Evolutionary conservation across 2,888 invertebrate species (phyloP), one percentile per base, ranked within the genome.

Genomic region (Drosophila nr. perissopoda): DNA sequence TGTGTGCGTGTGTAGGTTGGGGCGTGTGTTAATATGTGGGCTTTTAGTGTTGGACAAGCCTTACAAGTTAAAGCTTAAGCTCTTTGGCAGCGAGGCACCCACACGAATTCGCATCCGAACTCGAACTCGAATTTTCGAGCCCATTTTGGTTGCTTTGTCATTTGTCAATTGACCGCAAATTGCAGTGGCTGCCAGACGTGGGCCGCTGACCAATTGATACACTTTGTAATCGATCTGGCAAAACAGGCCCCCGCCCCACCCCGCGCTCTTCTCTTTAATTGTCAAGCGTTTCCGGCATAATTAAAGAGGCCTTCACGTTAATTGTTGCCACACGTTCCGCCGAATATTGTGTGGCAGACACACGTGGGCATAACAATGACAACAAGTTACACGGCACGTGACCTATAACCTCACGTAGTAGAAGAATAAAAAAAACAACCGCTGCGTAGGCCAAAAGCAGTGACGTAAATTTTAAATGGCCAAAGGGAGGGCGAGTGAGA

Each of bases 251-350:
- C 27, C 38, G 13, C 2, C 8, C 36, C 46, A 31, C 38, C 25
- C 27, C 34, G 25, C 16, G 2, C 58, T 31, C 29, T 38, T 42
- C 49, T 31, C 54, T 65, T 72, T 66, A 72, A 79, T 79, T 79
- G 76, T 71, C 76, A 68, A 70, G 65, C 74, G 78, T 76, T 83
- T 85, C 85, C 85, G 85, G 85, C 67, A 73, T 83, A 85, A 86
- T 88, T 84, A 85, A 78, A 72, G 46, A 74, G 80, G 69, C 81
- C 83, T 76, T 75, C 76, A 27, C 46, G 73, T 80, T 85, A 85
- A 85, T 85, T 85, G 85, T 85, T 83, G 83, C 80, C 88, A 85
- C 85, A 85, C 88, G 85, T 88, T 70, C 73, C 74, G 58, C 70
- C 83, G 54, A 62, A 71, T 42, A 31, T 70, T 61, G 68, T 73